Evolutionary conservation across 2,888 invertebrate genomes (phyloP).

Genomic region (Ecliptopera silaceata): DNA sequence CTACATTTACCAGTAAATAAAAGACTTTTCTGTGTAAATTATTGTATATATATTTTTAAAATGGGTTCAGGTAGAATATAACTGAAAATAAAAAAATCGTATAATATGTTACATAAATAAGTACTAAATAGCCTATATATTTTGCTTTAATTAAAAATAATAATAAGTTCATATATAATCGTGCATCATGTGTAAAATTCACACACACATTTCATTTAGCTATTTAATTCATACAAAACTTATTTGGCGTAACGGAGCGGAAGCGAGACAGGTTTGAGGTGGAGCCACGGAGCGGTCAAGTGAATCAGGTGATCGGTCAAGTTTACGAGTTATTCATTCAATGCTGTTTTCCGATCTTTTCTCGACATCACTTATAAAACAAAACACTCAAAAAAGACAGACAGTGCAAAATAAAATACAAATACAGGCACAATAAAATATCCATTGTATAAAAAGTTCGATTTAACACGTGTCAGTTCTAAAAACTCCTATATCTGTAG

Average conservation of each 20-base stretch:
- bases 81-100: too few relatives aligned
- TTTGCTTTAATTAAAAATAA: background rate
- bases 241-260: constrained; percentile 52
- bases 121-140: too few relatives aligned
- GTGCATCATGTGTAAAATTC: background rate
- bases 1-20: constrained; percentile 11
- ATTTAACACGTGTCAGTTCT: constrained; percentile 17
- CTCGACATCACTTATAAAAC: background rate
- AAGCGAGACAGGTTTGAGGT: constrained; percentile 51
- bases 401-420: background rate
- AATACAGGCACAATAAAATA: background rate
- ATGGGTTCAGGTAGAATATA: too few relatives aligned
- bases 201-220: constrained; percentile 40
- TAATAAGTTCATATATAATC: too few relatives aligned
- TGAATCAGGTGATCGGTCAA: constrained; percentile 51
- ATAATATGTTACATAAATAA: too few relatives aligned
- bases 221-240: constrained; percentile 48
- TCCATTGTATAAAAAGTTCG: constrained; percentile 1
- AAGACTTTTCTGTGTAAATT: background rate
- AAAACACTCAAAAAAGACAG: too few relatives aligned
- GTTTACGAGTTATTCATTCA: constrained; percentile 45
- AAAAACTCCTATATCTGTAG: constrained; percentile 24
- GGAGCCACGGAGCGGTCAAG: constrained; percentile 33
- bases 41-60: too few relatives aligned
- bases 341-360: constrained; percentile 29